A percentile compares a stretch with the other conserved stretches of the same genome.
phyloP scores from a whole-genome alignment of 92 coral and sea anemone genomes.

The Epizoanthus illoricatus region DNA sequence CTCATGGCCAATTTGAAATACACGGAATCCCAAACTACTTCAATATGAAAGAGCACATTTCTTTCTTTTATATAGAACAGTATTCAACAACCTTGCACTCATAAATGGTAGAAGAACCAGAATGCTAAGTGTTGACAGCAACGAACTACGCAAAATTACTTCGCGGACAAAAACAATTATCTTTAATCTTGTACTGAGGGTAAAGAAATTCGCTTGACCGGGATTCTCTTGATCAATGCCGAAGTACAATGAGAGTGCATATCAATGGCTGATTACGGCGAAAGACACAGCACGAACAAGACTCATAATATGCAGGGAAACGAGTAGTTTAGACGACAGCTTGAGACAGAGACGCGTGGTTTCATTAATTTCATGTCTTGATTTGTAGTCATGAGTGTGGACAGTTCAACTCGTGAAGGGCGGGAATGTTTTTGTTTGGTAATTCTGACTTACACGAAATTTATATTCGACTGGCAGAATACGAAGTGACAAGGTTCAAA shows the following conservation, averaged over 20 bases:
- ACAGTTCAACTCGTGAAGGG: neutral
- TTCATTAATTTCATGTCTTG: constrained; percentile 10
- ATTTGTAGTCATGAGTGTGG: constrained; percentile 1
- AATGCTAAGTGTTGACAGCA: constrained; percentile 28
- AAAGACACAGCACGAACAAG: constrained; percentile 1
- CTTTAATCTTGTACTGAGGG: neutral
- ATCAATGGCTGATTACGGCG: neutral
- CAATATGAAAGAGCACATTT: neutral
- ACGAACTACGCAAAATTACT: constrained; percentile 22
- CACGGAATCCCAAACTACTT: neutral
- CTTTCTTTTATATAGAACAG: neutral
- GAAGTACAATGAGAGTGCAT: neutral
- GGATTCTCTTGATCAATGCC: too few relatives aligned
- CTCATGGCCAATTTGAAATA: neutral
- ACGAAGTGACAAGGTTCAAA: neutral
- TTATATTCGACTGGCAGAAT: neutral
- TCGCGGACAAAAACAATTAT: neutral
- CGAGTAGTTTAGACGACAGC: constrained; percentile 6
- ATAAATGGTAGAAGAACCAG: neutral
- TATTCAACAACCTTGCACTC: neutral
- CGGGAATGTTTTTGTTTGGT: neutral
- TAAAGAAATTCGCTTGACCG: neutral
- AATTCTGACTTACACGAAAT: neutral
- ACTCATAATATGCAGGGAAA: neutral
- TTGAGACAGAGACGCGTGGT: constrained; percentile 2